Conservation (phyloP, 2,797 vertebrate genomes). For the Euphonia xanthogaster region DNA sequence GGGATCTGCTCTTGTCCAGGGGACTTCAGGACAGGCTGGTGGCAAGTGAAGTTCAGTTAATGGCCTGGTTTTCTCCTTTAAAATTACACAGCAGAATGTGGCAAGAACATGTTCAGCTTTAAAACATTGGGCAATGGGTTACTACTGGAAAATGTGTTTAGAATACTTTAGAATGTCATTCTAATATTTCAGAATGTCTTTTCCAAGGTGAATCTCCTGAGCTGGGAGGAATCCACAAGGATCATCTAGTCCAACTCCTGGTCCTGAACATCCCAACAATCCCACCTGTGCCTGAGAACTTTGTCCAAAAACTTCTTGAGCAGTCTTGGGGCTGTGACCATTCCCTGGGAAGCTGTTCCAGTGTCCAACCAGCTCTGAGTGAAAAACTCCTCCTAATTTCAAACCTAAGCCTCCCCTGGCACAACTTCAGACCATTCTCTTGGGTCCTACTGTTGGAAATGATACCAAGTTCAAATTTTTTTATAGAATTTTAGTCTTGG, state of each 20-base stretch:
- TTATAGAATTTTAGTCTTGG: too few species aligned
- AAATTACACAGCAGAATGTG: background rate
- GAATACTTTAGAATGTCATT: background rate
- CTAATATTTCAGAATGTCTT: background rate
- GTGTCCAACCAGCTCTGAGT: background rate
- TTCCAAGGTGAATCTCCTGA: background rate
- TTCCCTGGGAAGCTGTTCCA: background rate
- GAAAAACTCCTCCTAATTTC: background rate
- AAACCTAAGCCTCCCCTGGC: background rate
- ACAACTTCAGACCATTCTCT: background rate
- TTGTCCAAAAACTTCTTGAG: background rate
- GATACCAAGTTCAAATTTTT: too few species aligned
- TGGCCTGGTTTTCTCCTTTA: background rate
- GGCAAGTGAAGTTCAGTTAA: background rate
- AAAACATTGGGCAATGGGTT: background rate
- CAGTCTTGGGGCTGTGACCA: background rate
- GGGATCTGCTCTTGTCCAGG: background rate
- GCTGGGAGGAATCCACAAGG: background rate
- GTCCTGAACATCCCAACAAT: background rate
- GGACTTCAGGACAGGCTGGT: background rate
- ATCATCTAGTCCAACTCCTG: fast-evolving
- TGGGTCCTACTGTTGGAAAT: fast-evolving
- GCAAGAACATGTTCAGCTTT: fast-evolving
- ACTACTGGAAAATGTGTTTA: fast-evolving
- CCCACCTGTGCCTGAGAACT: fast-evolving